A percentile compares a stretch with the other conserved stretches of the same genome.
phyloP scores from a whole-genome alignment of 2,113 vertebrate genomes.

The Tychaedon coryphoeus region DNA sequence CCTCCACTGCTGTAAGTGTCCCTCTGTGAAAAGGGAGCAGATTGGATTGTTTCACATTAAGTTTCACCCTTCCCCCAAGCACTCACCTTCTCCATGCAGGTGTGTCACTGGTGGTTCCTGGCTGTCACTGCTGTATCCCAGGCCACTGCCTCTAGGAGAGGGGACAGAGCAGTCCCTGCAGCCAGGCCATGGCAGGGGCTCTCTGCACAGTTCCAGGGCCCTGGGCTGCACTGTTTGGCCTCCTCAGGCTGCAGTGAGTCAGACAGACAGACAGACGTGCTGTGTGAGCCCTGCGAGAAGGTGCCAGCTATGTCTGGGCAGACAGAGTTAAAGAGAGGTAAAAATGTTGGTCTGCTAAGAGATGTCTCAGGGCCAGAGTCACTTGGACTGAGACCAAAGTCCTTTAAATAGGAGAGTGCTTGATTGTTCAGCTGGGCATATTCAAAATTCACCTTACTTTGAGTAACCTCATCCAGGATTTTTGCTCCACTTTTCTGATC shows the following conservation, averaged over 20 bases:
- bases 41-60: not conserved
- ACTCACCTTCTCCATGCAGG: not conserved
- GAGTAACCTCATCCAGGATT: slow-evolving; percentile 16
- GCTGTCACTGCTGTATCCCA: not conserved
- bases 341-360: slow-evolving; percentile 41
- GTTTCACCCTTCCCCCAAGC: not conserved
- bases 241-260: not conserved
- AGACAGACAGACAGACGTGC: not conserved
- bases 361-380: not conserved
- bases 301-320: not conserved
- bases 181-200: not conserved
- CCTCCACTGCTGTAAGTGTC: rapidly evolving
- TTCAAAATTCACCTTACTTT: slow-evolving; percentile 41
- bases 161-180: not conserved
- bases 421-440: slow-evolving; percentile 46
- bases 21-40: not conserved
- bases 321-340: not conserved
- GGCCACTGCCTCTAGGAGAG: not conserved
- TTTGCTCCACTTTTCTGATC: slow-evolving; percentile 3
- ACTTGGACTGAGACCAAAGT: slow-evolving; percentile 14
- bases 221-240: not conserved
- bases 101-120: not conserved
- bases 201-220: not conserved
- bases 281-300: not conserved
- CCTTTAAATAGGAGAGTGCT: slow-evolving; percentile 19